Base-by-base conservation (phyloP, 1,140 invertebrate species). In the Leptinotarsa texana region DNA sequence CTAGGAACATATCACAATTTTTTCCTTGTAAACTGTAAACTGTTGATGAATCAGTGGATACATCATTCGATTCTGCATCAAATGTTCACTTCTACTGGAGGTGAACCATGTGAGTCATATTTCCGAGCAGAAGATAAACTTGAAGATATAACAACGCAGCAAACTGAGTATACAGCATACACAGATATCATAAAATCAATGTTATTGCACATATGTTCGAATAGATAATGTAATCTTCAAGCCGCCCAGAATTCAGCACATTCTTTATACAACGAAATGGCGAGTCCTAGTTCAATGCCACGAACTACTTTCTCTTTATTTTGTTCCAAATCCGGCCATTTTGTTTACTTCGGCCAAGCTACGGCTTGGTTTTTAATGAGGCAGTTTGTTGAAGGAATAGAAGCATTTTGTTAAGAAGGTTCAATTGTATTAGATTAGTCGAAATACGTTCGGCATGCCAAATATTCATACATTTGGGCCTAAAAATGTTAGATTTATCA, bases 261-360 rank as follows among this genome's bases (percentile, higher is more conserved):
- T n/a, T 57, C 51, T 57, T 57, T 18, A 57, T 57, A 57, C 13
- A 18, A 4, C n/a, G n/a, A 57, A 57, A 57, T 57, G n/a, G 51
- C 51, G 51, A 57, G 51, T 57, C 51, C 51, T 57, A 57, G 51
- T 57, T 57, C 51, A 57, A 57, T 57, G 51, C 51, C 51, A 17
- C n/a, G 51, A 57, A 57, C 51, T 57, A 57, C 51, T 57, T 57
- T 57, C 51, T 57, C 51, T 57, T 57, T 18, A 57, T 57, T 57
- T 57, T 18, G 51, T 57, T 57, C 17, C 51, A 57, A 57, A 57
- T 57, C 51, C 51, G 51, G 51, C 51, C 51, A 57, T 57, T n/a
- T 57, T 57, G 51, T 57, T 57, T 57, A 57, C 51, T 18, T 57
- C 51, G 6, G 51, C 51, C 6, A n/a, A 57, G 51, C 51, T 8